Base-by-base conservation (phyloP, 2,888 invertebrate genomes). In the Hirtodrosophila duncani region DNA sequence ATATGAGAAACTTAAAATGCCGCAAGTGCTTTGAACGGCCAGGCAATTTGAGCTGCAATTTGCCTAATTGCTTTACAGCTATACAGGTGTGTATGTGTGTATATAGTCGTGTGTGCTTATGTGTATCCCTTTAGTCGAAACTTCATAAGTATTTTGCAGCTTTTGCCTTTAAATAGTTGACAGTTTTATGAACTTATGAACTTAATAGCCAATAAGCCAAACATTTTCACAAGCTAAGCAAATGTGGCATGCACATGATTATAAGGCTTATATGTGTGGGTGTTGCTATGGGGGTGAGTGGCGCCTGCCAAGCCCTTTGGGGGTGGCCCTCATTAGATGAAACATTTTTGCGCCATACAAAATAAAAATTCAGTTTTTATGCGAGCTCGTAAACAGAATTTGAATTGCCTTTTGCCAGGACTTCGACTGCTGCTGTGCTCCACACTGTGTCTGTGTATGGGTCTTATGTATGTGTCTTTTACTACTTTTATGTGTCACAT, bases 361-460 rank as follows among this genome's bases (percentile, higher is more conserved):
- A 82, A 82, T 84, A 84, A 84, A 84, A 82, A 64, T 72, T 64
- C 69, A 72, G 71, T 81, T 83, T 84, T 84, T 82, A 84, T 82
- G 82, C 51, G 55, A 59, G 82, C 82, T 69, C 84, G 80, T 84
- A 84, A 84, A 84, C 66, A 75, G 81, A 79, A 81, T 82, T 81
- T 71, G 80, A 83, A n/a, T n/a, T n/a, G n/a, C n/a, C n/a, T n/a
- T n/a, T 82, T 81, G 74, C 69, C 56, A 56, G 51, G 55, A 42
- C 8, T 27, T 27, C 20, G 13, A 14, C 31, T n/a, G n/a, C n/a
- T n/a, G n/a, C n/a, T n/a, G 8, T 9, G 31, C 11, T 27, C 20
- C 13, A 18, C 17, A 17, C 9, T 36, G 37, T 33, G 27, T 11
- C 34, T 27, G 43, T 44, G 21, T 53, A 34, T 39, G 29, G 45